Base-by-base conservation (phyloP, 2,797 vertebrate genomes). In the Melanotaenia maccullochi region DNA sequence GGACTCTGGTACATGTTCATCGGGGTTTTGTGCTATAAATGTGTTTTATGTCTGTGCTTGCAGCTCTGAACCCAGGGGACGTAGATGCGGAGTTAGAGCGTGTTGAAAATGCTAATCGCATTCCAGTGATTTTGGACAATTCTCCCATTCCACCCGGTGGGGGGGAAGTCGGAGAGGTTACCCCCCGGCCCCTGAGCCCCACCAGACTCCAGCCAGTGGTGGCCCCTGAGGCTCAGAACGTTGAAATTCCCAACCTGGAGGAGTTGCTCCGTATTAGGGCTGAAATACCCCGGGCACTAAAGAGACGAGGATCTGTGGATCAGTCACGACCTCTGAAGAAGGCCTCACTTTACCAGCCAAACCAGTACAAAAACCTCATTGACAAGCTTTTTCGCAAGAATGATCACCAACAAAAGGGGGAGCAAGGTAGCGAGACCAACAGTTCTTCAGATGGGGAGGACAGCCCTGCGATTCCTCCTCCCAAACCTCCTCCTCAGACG, bases 251-350 rank as follows among this genome's bases (percentile, higher is more conserved):
- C 0, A 82, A 96, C 68, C 49, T 87, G 38, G 92, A 94, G 75
- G 92, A 93, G 79, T 71, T 98, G 58, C 93, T 96, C 0, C 92
- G 94, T 0, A 91, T 97, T 11, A 91, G 97, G 36, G 93, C 96
- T 0, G 96, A 97, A 78, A 96, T 98, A 67, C 97, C 97, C 0
- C 90, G 97, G 1, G 95, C 97, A 1, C 94, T 98, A 58, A 97
- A 96, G 65, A 96, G 93, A 60, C 92, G 96, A 0, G 95, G 96
- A 5, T 97, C 97, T 1, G 89, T 93, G 71, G 96, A 97, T 33
- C 90, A 92, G n/a, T 90, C 91, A 0, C 59, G 3, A 40, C 90
- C 91, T 0, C 44, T 87, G 0, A 88, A 83, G 40, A 89, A 75
- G 9, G 65, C 92, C 52, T 91, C 91, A 0, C 86, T 90, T 0